A percentile compares a stretch with the other conserved stretches of the same genome.
Evolutionary conservation across 1,140 invertebrate genomes (phyloP).

Genomic region (Eumaeus atala): DNA sequence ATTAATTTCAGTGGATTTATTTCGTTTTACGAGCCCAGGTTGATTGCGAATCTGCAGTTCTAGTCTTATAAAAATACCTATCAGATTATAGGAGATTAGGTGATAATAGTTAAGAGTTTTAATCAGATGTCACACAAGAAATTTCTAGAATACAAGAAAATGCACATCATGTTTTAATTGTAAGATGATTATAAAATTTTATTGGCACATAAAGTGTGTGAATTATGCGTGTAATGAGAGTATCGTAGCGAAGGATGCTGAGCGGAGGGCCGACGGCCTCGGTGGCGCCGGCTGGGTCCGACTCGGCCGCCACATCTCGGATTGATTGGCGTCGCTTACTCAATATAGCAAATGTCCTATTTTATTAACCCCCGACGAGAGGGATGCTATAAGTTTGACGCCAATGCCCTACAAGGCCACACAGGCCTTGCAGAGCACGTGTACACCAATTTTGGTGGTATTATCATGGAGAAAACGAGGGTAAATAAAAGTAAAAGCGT

Average conservation of each 20-base stretch:
- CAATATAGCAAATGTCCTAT: constrained; percentile 48
- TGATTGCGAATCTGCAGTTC: too few relatives aligned
- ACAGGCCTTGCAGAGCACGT: background rate
- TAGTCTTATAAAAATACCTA: too few relatives aligned
- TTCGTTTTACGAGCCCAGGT: too few relatives aligned
- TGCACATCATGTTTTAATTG: background rate
- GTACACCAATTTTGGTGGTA: too few relatives aligned
- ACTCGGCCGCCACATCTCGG: constrained; percentile 52
- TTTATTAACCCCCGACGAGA: constrained; percentile 26
- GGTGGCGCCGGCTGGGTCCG: constrained; percentile 57
- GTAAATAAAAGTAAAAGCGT: too few relatives aligned
- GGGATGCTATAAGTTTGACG: constrained; percentile 14
- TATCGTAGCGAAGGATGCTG: background rate
- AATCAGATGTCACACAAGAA: background rate
- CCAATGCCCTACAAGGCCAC: background rate
- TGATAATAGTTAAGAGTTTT: too few relatives aligned
- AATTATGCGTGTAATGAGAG: too few relatives aligned
- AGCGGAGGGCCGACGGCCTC: constrained; percentile 43
- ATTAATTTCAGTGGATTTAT: too few relatives aligned
- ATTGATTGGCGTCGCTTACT: constrained; percentile 59
- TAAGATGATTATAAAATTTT: background rate
- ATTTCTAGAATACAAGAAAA: background rate
- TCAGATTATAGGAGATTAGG: too few relatives aligned
- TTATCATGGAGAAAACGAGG: background rate
- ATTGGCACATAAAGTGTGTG: background rate